These are phyloP conservation scores for Rhagologus leucostigma DNA, from an alignment of 2,113 vertebrate species.

Conservation along the genomic window DNA sequence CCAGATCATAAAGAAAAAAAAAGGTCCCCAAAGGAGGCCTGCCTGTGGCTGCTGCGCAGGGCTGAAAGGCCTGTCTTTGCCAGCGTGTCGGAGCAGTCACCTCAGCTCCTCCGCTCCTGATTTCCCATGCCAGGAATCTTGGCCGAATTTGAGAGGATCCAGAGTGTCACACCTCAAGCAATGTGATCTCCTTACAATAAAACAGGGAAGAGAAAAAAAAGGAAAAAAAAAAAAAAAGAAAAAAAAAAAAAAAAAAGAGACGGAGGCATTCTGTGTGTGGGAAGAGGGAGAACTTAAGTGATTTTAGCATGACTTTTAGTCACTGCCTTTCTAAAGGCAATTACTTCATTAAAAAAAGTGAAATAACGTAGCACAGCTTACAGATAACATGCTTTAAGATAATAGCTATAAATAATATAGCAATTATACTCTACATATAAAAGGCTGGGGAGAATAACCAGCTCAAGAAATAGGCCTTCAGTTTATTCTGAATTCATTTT, in stretches of 20 bases:
- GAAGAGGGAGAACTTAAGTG: constrained; percentile 8
- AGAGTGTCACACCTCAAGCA: not conserved
- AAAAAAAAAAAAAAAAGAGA: not conserved
- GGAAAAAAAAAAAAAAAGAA: not conserved
- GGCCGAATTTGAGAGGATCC: not conserved
- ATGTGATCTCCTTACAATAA: not conserved
- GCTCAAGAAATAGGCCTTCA: not conserved
- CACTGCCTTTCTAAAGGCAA: constrained; percentile 20
- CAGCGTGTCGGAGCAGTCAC: not conserved
- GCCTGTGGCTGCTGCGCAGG: not conserved
- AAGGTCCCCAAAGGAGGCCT: not conserved
- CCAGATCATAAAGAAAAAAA: not conserved
- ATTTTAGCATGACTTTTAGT: constrained; percentile 21
- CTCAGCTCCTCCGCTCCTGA: not conserved
- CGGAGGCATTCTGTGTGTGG: not conserved
- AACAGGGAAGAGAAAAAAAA: not conserved
- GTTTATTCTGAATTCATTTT: not conserved
- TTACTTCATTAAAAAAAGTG: constrained; percentile 42
- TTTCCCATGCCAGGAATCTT: not conserved
- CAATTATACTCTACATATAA: constrained; percentile 24
- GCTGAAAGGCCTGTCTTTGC: not conserved
- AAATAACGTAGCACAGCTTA: constrained; percentile 28
- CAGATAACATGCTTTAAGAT: constrained; percentile 52
- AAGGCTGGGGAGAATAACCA: not conserved
- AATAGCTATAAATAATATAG: constrained; percentile 60